These are phyloP conservation scores for Chaetophractus vellerosus DNA, from an alignment of 2,797 vertebrate species.

Conservation along the genomic window DNA sequence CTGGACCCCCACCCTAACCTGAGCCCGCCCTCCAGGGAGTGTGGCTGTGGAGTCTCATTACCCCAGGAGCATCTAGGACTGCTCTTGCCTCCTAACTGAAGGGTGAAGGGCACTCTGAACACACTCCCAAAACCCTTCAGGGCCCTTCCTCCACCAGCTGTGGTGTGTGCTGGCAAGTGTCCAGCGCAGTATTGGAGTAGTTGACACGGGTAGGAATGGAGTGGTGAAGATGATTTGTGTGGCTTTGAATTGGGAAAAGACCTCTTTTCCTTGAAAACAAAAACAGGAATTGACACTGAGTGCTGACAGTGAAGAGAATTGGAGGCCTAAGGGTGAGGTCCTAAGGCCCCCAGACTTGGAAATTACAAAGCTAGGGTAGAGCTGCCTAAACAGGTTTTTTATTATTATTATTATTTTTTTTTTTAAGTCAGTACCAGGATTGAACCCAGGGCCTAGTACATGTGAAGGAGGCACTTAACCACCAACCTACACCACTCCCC, in stretches of 20 bases:
- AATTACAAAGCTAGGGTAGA: too few species aligned
- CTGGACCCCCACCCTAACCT: background rate
- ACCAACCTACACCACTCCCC: too few species aligned
- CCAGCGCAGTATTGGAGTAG: background rate
- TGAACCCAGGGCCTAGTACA: too few species aligned
- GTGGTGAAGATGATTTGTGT: background rate
- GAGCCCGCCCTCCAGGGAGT: background rate
- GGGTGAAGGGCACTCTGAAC: background rate
- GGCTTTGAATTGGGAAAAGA: background rate
- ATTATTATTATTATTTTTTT: too few species aligned
- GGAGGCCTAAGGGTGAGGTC: too few species aligned
- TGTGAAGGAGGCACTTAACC: too few species aligned
- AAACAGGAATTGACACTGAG: background rate
- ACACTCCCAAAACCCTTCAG: background rate
- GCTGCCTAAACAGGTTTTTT: too few species aligned
- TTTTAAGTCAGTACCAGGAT: too few species aligned
- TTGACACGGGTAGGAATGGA: rapidly evolving
- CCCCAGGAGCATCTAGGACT: too few species aligned
- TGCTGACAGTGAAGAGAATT: background rate
- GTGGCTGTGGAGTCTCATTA: background rate
- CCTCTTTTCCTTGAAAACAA: background rate
- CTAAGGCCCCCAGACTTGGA: too few species aligned
- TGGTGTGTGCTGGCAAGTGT: background rate
- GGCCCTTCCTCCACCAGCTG: background rate
- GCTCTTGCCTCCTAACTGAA: rapidly evolving